Evolutionary conservation across 2,113 vertebrate genomes (phyloP).

Genomic region (Craseonycteris thonglongyai): DNA sequence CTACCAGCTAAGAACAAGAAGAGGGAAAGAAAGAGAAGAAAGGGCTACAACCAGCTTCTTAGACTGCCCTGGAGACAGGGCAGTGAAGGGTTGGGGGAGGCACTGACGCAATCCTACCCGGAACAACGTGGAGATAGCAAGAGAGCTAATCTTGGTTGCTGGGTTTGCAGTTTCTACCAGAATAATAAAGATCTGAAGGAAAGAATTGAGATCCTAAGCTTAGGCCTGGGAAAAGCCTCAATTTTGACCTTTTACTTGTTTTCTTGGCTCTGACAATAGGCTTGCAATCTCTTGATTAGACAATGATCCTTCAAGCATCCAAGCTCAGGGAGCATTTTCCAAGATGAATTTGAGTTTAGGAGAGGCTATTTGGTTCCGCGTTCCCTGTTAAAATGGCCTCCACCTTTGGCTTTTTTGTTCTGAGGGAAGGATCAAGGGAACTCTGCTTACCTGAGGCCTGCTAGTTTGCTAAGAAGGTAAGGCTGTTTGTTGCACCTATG

Average conservation of each 20-base stretch:
- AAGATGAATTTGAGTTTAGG: background rate
- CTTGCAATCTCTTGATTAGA: background rate
- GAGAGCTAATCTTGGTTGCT: constrained; percentile 49
- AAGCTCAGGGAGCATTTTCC: background rate
- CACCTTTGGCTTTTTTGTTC: background rate
- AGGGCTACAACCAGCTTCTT: background rate
- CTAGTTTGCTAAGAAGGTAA: background rate
- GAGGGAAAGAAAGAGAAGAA: background rate
- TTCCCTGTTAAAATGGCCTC: background rate
- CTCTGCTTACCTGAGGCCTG: background rate
- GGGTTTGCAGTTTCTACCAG: constrained; percentile 36
- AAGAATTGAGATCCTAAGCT: background rate
- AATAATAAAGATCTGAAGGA: constrained; percentile 49
- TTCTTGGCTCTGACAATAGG: constrained; percentile 47
- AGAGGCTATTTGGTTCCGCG: background rate
- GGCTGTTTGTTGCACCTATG: no score
- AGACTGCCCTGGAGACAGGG: background rate
- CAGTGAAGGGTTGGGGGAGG: background rate
- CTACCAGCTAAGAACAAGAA: background rate
- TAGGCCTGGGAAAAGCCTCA: background rate
- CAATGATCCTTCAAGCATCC: background rate
- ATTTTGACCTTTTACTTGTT: constrained; percentile 67
- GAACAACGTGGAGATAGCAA: background rate
- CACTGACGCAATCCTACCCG: background rate
- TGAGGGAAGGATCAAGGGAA: background rate